These are phyloP conservation scores for Threskiornis aethiopicus DNA, from an alignment of 2,797 vertebrate species.

Conservation along the genomic window DNA sequence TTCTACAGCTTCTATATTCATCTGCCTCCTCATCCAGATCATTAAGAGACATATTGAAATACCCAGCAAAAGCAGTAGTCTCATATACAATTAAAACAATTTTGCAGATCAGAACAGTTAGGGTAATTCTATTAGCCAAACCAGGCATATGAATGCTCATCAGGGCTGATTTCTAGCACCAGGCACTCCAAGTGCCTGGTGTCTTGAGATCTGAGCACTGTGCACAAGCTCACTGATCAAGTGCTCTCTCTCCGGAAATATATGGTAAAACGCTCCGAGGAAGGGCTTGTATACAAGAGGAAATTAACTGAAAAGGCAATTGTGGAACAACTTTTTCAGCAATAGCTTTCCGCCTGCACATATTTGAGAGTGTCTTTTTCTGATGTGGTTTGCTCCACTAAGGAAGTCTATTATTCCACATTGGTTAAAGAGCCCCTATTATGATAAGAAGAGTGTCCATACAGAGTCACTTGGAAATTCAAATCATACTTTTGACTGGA, in stretches of 20 bases:
- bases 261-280: neutral
- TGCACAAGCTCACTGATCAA: neutral
- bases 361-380: neutral
- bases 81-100: neutral
- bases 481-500: neutral
- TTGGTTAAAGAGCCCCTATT: neutral
- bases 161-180: neutral
- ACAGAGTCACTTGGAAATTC: neutral
- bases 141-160: neutral
- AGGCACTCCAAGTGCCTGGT: neutral
- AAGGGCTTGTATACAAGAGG: neutral
- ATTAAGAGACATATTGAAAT: neutral
- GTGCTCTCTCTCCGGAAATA: neutral
- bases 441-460: neutral
- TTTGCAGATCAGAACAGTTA: neutral
- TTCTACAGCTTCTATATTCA: neutral
- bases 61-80: neutral
- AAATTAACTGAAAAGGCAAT: conserved; percentile 15
- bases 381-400: neutral
- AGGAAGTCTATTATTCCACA: neutral
- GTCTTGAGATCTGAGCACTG: neutral
- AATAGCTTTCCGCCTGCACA: neutral
- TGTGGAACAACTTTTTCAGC: neutral
- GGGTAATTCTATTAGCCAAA: neutral
- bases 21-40: neutral